Base-by-base conservation (phyloP, 2,113 vertebrate species). In the Brachyhypopomus gauderio region DNA sequence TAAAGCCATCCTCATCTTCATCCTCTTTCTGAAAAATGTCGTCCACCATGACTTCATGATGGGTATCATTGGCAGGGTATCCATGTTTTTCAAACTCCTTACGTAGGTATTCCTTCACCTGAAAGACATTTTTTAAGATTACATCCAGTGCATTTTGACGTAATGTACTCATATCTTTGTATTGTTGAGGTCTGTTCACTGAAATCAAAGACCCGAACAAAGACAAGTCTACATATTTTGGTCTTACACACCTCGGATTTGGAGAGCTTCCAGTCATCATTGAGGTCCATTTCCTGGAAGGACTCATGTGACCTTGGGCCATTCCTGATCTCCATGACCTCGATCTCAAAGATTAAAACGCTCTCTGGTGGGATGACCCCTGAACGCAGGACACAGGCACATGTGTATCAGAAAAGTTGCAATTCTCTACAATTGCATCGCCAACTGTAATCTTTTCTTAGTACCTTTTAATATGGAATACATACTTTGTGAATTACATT, bases 271-370 rank as follows among this genome's bases (percentile, higher is more conserved):
- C 98, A 99, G 88, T 99, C 97, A 86, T 99, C 96, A 1, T 99
- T 96, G 72, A 99, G 95, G 88, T 99, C 97, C 97, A 99, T 99
- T 84, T 98, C 95, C 89, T 98, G 97, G 88, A 99, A 99, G 8
- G 97, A 97, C 67, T 99, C 98, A 5, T 98, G 96, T 23, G 98
- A 99, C 72, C 97, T 91, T 4, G 96, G 97, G 58, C 98, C 98
- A 89, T 98, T 98, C 90, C 96, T 93, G 85, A 99, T 98, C 86
- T 99, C 97, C 58, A 98, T 86, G 82, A 98, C 89, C 85, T 98
- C 96, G 17, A 99, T 89, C 63, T 96, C 91, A 88, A 98, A 99
- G 88, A 97, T 95, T 86, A 99, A 1, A 0, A 95, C 97, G 87
- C 96, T 98, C 48, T 98, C 96, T 38, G 97, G 97, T 52, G 98